Evolutionary conservation across 2,888 invertebrate genomes (phyloP), one percentile per base, ranked within the genome.

Genomic region (Belgica antarctica): DNA sequence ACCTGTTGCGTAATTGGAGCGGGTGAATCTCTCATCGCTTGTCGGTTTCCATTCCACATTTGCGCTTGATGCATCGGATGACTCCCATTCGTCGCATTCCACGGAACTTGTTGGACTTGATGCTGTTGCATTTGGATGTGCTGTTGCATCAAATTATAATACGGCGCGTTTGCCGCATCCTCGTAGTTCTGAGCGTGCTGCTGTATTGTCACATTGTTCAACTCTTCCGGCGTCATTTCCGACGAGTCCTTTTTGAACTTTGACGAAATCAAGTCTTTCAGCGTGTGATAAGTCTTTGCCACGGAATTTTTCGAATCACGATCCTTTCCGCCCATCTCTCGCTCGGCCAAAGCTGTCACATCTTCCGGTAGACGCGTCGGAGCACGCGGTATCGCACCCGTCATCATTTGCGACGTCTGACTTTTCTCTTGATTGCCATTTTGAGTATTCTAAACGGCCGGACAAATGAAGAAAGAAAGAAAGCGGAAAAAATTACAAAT

Each of bases 261-360:
- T 77, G 88, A 89, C 22, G 90, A 90, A 76, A 91, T 89, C 83
- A 91, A 89, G 75, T 90, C 90, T 82, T 90, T 90, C 72, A 91
- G 84, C 2, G 90, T 89, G 77, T 91, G 88, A 76, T 90, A 90
- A 0, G 90, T 90, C 79, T 89, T 88, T 59, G 88, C 86, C 71
- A 89, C 85, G n/a, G 88, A 85, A 77, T 88, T 83, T 77, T 85
- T 74, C 17, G 71, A 69, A 19, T 72, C 73, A 0, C 83, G 81
- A 74, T 85, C 85, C 75, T 82, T 82, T 15, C 82, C 82, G 70
- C 85, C 85, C 70, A 70, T 76, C 85, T 86, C 1, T 81, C 83
- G 24, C 79, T 87, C 86, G 2, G 85, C 85, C 12, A 85, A 83
- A 4, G 85, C 85, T 65, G 84, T 81, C 47, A 84, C 82, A 82